phyloP scores from a whole-genome alignment of 1,140 invertebrate genomes.

The Araneus ventricosus region DNA sequence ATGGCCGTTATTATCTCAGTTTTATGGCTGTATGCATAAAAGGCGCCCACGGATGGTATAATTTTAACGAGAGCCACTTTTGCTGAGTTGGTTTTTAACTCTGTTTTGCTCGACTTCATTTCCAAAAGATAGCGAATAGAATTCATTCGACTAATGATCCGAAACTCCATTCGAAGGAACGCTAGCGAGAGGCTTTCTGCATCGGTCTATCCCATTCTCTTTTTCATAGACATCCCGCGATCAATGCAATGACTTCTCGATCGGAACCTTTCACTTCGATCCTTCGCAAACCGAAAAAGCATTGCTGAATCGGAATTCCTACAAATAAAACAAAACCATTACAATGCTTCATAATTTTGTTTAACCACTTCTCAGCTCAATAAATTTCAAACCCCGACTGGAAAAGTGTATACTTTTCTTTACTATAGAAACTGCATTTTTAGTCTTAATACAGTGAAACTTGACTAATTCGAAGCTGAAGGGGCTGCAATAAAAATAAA shows the following conservation, averaged over 20 bases:
- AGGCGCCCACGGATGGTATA: slow-evolving; percentile 70
- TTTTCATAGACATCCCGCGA: not conserved
- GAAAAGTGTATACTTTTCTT: no score
- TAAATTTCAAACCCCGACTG: no score
- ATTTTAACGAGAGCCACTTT: slow-evolving; percentile 74
- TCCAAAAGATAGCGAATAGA: slow-evolving; percentile 42
- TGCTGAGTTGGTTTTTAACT: slow-evolving; percentile 56
- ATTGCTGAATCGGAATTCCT: not conserved
- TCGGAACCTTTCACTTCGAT: slow-evolving; percentile 18
- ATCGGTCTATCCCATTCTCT: slow-evolving; percentile 17
- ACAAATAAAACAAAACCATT: no score
- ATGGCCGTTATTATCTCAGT: slow-evolving; percentile 74
- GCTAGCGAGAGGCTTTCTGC: slow-evolving; percentile 13
- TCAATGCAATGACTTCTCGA: slow-evolving; percentile 14
- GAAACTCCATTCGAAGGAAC: slow-evolving; percentile 59
- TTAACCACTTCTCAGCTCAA: no score
- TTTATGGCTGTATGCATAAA: slow-evolving; percentile 74
- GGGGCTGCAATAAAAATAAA: no score
- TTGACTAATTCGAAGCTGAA: no score
- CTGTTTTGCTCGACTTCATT: slow-evolving; percentile 66
- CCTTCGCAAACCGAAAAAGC: not conserved
- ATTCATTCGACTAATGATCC: slow-evolving; percentile 68
- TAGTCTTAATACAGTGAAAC: no score
- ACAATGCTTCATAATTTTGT: no score
- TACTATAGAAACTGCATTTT: no score